A percentile compares a stretch with the other conserved stretches of the same genome.
These are phyloP conservation scores for Neoseiulus cucumeris DNA, from an alignment of 1,140 invertebrate species.

Conservation along the genomic window DNA sequence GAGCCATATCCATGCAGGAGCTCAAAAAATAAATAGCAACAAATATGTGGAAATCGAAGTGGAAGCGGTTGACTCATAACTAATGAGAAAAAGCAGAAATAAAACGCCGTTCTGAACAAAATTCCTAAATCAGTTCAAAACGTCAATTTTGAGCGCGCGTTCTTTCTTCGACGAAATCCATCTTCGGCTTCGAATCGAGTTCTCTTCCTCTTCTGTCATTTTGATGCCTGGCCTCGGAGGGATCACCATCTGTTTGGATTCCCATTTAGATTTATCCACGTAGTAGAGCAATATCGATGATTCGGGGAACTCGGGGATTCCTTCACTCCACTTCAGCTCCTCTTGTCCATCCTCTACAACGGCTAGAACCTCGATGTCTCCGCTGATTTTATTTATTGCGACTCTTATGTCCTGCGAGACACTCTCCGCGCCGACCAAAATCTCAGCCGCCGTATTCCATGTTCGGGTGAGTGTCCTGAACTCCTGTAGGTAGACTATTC, in stretches of 20 bases:
- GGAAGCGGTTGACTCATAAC: too few relatives aligned
- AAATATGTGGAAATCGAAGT: too few relatives aligned
- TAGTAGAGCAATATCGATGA: not conserved
- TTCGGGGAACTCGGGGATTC: not conserved
- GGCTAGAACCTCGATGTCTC: not conserved
- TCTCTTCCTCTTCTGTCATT: slow-evolving; percentile 4
- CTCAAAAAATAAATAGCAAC: too few relatives aligned
- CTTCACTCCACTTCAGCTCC: not conserved
- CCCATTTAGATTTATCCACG: not conserved
- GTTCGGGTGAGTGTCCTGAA: slow-evolving; percentile 1
- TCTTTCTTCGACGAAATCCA: slow-evolving; percentile 9
- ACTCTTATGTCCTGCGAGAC: not conserved
- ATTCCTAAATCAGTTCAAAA: not conserved
- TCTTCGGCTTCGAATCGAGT: not conserved
- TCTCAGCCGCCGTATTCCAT: slow-evolving; percentile 4
- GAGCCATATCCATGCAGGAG: too few relatives aligned
- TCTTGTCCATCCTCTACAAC: not conserved
- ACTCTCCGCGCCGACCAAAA: not conserved
- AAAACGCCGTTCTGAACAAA: too few relatives aligned
- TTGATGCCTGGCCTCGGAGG: not conserved
- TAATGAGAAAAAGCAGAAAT: too few relatives aligned
- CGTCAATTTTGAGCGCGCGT: slow-evolving; percentile 6
- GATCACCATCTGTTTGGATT: not conserved
- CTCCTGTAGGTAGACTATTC: not conserved
- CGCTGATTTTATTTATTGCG: not conserved